Evolutionary conservation across 1,140 invertebrate genomes (phyloP).

Genomic region (Procambarus virginalis): DNA sequence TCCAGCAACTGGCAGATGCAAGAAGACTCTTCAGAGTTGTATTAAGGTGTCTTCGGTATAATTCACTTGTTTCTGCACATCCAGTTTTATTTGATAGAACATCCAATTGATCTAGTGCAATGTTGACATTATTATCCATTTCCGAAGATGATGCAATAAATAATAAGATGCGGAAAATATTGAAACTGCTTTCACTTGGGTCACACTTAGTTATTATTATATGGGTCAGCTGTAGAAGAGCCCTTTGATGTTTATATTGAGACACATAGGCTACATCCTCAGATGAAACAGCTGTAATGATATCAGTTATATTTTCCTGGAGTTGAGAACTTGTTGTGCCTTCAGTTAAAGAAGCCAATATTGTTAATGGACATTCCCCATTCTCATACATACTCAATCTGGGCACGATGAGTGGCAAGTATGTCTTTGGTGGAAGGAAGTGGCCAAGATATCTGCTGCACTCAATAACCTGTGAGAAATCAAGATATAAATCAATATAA

Average conservation of each 20-base stretch:
- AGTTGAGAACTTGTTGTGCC: constrained; percentile 15
- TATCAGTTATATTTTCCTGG: background rate
- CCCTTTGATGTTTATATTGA: constrained; percentile 22
- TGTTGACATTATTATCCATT: constrained; percentile 3
- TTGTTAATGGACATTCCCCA: constrained; percentile 20
- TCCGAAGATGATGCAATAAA: constrained; percentile 54
- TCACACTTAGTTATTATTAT: constrained; percentile 46
- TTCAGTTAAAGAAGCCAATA: constrained; percentile 20
- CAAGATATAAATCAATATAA: background rate
- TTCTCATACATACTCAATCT: constrained; percentile 5
- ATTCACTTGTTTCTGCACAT: background rate
- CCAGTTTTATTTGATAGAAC: constrained; percentile 17
- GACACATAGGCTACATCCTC: constrained; percentile 37
- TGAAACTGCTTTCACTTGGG: constrained; percentile 15
- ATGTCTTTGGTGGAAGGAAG: constrained; percentile 34
- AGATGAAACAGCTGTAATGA: background rate
- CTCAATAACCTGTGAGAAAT: constrained; percentile 28
- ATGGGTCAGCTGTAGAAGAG: constrained; percentile 30
- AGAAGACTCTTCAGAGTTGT: constrained; percentile 9
- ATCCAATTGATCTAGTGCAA: constrained; percentile 30
- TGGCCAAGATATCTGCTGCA: constrained; percentile 50
- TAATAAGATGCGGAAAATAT: constrained; percentile 20
- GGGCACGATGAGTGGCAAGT: constrained; percentile 47
- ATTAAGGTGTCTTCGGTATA: constrained; percentile 18
- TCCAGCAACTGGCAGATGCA: constrained; percentile 24